Evolutionary conservation across 1,140 invertebrate genomes (phyloP).

Genomic region (Palaemon carinicauda): DNA sequence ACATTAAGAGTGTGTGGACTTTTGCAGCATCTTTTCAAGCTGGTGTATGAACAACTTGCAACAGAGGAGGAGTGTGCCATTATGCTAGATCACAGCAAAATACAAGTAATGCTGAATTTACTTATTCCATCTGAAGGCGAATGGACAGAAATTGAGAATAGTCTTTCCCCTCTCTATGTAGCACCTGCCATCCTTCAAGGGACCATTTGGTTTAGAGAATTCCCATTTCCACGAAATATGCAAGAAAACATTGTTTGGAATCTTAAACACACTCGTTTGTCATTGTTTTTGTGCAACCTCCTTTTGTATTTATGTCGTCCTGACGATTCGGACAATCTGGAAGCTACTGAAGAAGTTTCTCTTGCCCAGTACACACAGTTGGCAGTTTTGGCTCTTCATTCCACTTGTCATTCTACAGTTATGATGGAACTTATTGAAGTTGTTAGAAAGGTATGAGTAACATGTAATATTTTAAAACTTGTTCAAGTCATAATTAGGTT

Average conservation of each 20-base stretch:
- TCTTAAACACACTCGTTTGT: background rate
- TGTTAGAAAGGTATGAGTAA: background rate
- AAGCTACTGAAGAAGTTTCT: constrained; percentile 18
- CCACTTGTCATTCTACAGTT: background rate
- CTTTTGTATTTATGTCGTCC: constrained; percentile 11
- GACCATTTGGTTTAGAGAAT: constrained; percentile 17
- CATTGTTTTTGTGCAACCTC: constrained; percentile 22
- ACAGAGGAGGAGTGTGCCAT: constrained; percentile 17
- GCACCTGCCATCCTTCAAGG: constrained; percentile 24
- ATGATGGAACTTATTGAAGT: background rate
- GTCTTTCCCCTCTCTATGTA: constrained; percentile 18
- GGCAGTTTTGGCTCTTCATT: constrained; percentile 25
- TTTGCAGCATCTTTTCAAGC: background rate
- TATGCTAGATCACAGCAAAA: constrained; percentile 22
- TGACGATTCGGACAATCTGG: background rate
- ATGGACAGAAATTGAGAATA: constrained; percentile 21
- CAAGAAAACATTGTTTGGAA: background rate
- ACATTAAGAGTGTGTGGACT: constrained; percentile 10
- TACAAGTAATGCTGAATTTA: constrained; percentile 26
- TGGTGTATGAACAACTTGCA: background rate
- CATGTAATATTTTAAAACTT: background rate
- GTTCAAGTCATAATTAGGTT: background rate
- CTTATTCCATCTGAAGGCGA: constrained; percentile 30
- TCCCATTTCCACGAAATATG: constrained; percentile 28
- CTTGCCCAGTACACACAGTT: constrained; percentile 32